Percentiles rank a stretch among this genome's conserved stretches.
Conservation (phyloP, 1,140 invertebrate species). For the Bathynomus jamesi region DNA sequence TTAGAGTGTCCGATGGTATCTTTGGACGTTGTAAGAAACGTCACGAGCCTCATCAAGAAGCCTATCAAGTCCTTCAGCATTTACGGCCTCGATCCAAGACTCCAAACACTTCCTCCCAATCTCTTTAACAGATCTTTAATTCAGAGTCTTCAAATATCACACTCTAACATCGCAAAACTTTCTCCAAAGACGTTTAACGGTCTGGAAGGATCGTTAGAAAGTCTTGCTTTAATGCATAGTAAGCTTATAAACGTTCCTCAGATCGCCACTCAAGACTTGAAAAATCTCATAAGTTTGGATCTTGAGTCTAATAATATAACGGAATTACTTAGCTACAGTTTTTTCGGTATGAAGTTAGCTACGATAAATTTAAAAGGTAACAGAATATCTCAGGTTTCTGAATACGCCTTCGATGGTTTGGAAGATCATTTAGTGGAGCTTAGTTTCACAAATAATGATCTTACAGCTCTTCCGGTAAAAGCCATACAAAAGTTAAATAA, state of each 20-base stretch:
- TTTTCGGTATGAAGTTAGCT: slow-evolving; percentile 69
- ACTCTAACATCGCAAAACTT: slow-evolving; percentile 65
- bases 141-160: slow-evolving; percentile 63
- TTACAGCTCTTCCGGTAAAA: slow-evolving; percentile 66
- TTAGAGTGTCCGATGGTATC: slow-evolving; percentile 76
- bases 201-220: slow-evolving; percentile 65
- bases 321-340: slow-evolving; percentile 73
- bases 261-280: slow-evolving; percentile 63
- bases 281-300: slow-evolving; percentile 63
- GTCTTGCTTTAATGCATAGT: slow-evolving; percentile 68
- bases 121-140: slow-evolving; percentile 63
- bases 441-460: slow-evolving; percentile 66
- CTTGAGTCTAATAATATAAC: slow-evolving; percentile 77
- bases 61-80: slow-evolving; percentile 74
- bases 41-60: slow-evolving; percentile 48
- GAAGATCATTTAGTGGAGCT: slow-evolving; percentile 70
- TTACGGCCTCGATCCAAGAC: slow-evolving; percentile 69
- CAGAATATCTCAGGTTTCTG: slow-evolving; percentile 66
- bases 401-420: slow-evolving; percentile 67
- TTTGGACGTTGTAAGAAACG: slow-evolving; percentile 49
- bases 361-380: slow-evolving; percentile 62
- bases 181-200: slow-evolving; percentile 63
- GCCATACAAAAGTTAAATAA: slow-evolving; percentile 64
- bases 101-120: slow-evolving; percentile 59
- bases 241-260: slow-evolving; percentile 70